These are phyloP conservation scores for Amphiprion clarkii DNA, from an alignment of 2,797 vertebrate genomes.

Conservation along the genomic window DNA sequence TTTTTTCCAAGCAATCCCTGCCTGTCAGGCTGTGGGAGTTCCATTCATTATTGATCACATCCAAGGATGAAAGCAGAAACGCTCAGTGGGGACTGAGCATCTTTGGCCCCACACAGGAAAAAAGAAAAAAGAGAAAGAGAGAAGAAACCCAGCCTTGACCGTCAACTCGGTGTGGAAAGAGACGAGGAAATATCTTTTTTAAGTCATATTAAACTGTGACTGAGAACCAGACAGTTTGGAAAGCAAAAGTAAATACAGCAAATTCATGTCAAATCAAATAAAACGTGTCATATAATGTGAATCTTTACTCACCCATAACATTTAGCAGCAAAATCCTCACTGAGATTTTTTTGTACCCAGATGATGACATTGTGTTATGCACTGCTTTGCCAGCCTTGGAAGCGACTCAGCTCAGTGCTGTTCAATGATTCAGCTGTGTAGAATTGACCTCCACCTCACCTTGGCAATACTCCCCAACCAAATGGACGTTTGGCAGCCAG, in stretches of 20 bases:
- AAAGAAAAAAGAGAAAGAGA: slow-evolving; percentile 35
- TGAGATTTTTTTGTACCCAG: slow-evolving; percentile 52
- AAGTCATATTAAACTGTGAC: slow-evolving; percentile 31
- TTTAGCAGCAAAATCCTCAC: slow-evolving; percentile 33
- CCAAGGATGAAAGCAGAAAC: slow-evolving; percentile 84
- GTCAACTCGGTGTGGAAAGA: slow-evolving; percentile 62
- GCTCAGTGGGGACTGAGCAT: slow-evolving; percentile 77
- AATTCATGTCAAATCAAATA: slow-evolving; percentile 24
- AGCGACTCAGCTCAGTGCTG: slow-evolving; percentile 57
- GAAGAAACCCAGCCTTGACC: slow-evolving; percentile 54
- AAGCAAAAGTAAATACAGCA: slow-evolving; percentile 34
- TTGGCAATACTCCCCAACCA: slow-evolving; percentile 76
- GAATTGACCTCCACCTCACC: slow-evolving; percentile 80
- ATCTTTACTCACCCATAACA: slow-evolving; percentile 48
- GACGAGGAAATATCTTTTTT: slow-evolving; percentile 65
- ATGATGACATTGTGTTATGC: slow-evolving; percentile 72
- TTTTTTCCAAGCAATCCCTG: slow-evolving; percentile 74
- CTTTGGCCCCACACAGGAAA: slow-evolving; percentile 73
- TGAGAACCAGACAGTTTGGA: slow-evolving; percentile 22
- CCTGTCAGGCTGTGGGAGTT: slow-evolving; percentile 84
- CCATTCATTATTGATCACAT: slow-evolving; percentile 89
- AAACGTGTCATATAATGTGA: slow-evolving; percentile 30
- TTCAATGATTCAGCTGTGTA: slow-evolving; percentile 79
- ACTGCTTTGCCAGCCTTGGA: slow-evolving; percentile 66
- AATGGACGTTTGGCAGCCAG: slow-evolving; percentile 78